phyloP scores from a whole-genome alignment of 2,797 vertebrate species.

The Rhinogobio ventralis region DNA sequence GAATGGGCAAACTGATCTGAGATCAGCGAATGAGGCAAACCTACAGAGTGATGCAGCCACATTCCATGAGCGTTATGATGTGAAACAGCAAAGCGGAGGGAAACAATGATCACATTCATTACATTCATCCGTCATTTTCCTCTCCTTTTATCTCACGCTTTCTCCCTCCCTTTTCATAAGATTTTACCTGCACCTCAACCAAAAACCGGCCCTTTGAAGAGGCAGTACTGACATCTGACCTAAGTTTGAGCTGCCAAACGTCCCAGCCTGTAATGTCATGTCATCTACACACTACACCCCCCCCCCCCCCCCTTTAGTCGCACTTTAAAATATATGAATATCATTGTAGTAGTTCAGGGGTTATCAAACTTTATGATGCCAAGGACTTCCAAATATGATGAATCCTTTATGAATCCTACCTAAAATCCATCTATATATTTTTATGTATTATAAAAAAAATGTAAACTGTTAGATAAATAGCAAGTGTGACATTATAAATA shows the following conservation, averaged over 20 bases:
- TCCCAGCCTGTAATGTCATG: constrained; percentile 19
- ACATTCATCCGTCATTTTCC: constrained; percentile 73
- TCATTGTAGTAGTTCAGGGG: no score
- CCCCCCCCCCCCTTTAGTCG: neutral
- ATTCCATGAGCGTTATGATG: constrained; percentile 81
- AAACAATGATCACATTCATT: constrained; percentile 84
- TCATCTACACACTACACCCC: neutral
- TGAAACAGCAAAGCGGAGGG: constrained; percentile 80
- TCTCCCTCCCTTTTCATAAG: constrained; percentile 62
- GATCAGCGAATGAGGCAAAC: constrained; percentile 76
- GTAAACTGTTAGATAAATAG: no score
- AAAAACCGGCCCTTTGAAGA: constrained; percentile 60
- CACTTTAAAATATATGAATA: neutral
- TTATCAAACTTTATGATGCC: no score
- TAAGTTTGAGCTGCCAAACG: constrained; percentile 57
- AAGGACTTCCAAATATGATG: no score
- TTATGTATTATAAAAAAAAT: no score
- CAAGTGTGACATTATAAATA: no score
- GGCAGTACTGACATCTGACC: constrained; percentile 59
- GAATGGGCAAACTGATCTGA: constrained; percentile 63
- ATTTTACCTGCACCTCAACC: constrained; percentile 65
- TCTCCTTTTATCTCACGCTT: constrained; percentile 77
- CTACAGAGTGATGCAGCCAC: constrained; percentile 77
- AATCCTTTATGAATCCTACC: no score
- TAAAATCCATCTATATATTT: no score